Conservation (phyloP, 2,888 invertebrate species). For the Resseliella maxima region DNA sequence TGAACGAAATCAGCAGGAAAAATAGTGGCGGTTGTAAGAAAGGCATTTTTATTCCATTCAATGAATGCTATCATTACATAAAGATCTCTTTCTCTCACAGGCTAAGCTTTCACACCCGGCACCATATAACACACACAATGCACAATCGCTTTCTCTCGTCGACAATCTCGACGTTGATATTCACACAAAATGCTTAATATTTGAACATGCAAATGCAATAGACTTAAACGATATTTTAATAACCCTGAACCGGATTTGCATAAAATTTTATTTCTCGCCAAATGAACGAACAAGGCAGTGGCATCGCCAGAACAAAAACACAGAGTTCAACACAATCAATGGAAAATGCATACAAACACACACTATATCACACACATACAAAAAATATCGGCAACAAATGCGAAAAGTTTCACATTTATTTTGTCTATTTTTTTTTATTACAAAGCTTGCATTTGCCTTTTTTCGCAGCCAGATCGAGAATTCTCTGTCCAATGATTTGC, state of each 20-base stretch:
- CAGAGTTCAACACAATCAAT: not conserved
- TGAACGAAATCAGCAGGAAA: not conserved
- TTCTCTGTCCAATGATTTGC: slow-evolving; percentile 30
- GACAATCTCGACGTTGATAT: not conserved
- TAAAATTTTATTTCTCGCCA: slow-evolving; percentile 36
- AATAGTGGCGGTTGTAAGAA: not conserved
- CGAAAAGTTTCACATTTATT: slow-evolving; percentile 38
- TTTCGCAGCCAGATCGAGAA: not conserved
- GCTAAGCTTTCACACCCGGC: slow-evolving; percentile 28
- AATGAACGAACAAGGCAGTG: slow-evolving; percentile 6
- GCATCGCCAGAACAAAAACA: not conserved
- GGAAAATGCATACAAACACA: not conserved
- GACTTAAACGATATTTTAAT: slow-evolving; percentile 38
- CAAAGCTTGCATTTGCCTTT: not conserved
- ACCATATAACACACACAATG: not conserved
- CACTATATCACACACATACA: not conserved
- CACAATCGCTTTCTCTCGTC: not conserved
- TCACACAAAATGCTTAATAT: slow-evolving; percentile 19
- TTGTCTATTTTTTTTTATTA: not conserved
- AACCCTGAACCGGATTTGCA: slow-evolving; percentile 28
- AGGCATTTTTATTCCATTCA: slow-evolving; percentile 23
- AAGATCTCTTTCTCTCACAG: not conserved
- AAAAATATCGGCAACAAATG: slow-evolving; percentile 6
- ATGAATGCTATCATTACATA: slow-evolving; percentile 10
- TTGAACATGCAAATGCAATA: slow-evolving; percentile 38